These are phyloP conservation scores for Mesochorus sp. DNA, from an alignment of 2,888 invertebrate species.

Conservation along the genomic window DNA sequence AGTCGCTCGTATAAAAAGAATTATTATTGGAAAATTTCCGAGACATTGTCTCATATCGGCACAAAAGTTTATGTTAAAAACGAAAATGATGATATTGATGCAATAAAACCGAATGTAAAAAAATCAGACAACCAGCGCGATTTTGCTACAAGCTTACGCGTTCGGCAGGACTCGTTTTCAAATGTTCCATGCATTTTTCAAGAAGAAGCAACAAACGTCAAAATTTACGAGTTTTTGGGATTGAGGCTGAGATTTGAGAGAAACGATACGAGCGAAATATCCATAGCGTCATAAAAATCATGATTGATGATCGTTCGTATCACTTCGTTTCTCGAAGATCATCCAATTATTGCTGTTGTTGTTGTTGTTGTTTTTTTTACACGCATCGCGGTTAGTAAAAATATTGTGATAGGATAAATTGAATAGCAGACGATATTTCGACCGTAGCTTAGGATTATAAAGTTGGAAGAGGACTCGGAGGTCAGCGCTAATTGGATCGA, in stretches of 20 bases:
- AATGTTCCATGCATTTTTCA: too few species aligned
- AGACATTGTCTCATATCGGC: too few species aligned
- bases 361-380: slow-evolving; percentile 8
- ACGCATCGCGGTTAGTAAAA: not conserved
- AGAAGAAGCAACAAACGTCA: too few species aligned
- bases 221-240: too few species aligned
- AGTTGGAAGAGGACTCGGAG: slow-evolving; percentile 42
- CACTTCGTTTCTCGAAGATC: slow-evolving; percentile 31
- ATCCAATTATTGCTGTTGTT: slow-evolving; percentile 29
- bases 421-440: slow-evolving; percentile 2
- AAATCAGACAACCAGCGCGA: too few species aligned
- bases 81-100: too few species aligned
- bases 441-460: not conserved
- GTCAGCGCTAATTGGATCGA: slow-evolving; percentile 56
- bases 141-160: too few species aligned
- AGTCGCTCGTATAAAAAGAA: too few species aligned
- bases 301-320: slow-evolving; percentile 40
- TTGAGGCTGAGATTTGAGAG: not conserved
- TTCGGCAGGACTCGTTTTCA: too few species aligned
- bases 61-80: too few species aligned
- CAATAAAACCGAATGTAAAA: too few species aligned
- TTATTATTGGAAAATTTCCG: too few species aligned
- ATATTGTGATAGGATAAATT: slow-evolving; percentile 23
- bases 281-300: slow-evolving; percentile 30
- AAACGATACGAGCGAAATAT: not conserved